Evolutionary conservation across 2,888 invertebrate genomes (phyloP).

Genomic region (Platycnemis pennipes): DNA sequence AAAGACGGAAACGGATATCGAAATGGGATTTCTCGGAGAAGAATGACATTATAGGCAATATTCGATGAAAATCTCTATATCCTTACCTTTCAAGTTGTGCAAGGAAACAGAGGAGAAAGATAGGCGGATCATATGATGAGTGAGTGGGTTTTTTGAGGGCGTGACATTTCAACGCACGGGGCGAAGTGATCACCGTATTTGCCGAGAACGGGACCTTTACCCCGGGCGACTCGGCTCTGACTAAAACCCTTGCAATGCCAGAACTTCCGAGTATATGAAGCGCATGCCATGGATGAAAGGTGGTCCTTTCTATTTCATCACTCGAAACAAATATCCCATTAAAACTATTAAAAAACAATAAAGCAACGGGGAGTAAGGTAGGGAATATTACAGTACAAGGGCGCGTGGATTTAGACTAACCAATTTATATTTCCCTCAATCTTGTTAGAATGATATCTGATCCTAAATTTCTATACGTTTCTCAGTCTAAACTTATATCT

Average conservation of each 20-base stretch:
- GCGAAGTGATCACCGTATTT: not conserved
- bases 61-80: not conserved
- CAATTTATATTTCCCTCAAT: too few relatives aligned
- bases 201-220: not conserved
- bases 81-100: not conserved
- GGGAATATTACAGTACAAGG: too few relatives aligned
- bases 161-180: not conserved
- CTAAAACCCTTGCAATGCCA: not conserved
- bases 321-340: too few relatives aligned
- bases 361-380: too few relatives aligned
- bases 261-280: not conserved
- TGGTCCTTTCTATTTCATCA: too few relatives aligned
- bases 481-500: too few relatives aligned
- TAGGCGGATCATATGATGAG: not conserved
- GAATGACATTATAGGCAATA: not conserved
- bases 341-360: too few relatives aligned
- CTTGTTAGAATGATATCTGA: too few relatives aligned
- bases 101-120: not conserved
- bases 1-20: not conserved
- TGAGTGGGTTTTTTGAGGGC: conserved; percentile 5
- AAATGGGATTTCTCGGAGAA: not conserved
- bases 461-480: too few relatives aligned
- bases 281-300: not conserved
- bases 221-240: not conserved
- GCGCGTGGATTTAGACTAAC: too few relatives aligned